Conservation (phyloP, 2,113 vertebrate species). For the Neotoma lepida region DNA sequence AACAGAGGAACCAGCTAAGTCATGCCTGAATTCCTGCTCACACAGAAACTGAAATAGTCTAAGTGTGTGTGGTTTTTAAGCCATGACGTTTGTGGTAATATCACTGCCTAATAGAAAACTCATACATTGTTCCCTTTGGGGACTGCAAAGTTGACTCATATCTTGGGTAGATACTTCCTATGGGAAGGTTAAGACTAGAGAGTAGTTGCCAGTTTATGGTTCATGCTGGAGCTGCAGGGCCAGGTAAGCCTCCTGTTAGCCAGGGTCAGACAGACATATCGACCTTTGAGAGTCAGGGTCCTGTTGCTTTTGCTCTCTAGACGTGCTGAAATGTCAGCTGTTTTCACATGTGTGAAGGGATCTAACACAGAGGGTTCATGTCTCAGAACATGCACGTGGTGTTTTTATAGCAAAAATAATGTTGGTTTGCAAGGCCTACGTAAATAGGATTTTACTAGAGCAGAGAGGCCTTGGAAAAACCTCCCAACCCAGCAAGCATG, state of each 20-base stretch:
- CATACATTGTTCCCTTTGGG: neutral
- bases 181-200: neutral
- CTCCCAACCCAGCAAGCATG: conserved; percentile 60
- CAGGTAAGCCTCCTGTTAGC: neutral
- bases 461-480: conserved; percentile 77
- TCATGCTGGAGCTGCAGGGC: neutral
- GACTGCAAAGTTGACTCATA: neutral
- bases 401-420: conserved; percentile 85
- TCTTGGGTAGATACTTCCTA: neutral
- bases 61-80: neutral
- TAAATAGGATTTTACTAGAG: conserved; percentile 81
- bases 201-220: neutral
- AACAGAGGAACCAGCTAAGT: neutral
- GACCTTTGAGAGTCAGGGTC: conserved; percentile 70
- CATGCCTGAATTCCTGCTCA: neutral
- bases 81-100: neutral
- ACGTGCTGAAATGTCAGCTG: conserved; percentile 81
- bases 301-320: conserved; percentile 69
- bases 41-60: neutral
- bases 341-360: conserved; percentile 78
- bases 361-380: conserved; percentile 77
- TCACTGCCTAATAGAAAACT: neutral
- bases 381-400: conserved; percentile 71
- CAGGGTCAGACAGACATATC: neutral
- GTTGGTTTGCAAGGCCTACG: conserved; percentile 78